phyloP scores from a whole-genome alignment of 1,140 invertebrate genomes.

The Plectus sambesii region DNA sequence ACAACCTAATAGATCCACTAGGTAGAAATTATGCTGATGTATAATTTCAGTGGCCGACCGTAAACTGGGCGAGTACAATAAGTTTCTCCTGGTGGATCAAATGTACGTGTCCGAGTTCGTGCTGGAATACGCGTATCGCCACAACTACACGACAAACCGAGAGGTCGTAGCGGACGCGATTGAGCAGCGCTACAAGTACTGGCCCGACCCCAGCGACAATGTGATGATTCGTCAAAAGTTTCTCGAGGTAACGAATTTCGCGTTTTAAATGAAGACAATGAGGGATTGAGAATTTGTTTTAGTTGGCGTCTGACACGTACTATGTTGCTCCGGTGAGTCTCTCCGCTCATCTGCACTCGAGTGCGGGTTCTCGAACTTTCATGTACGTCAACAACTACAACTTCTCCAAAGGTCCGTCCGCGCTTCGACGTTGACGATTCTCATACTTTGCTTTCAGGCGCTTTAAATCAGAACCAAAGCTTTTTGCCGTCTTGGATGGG shows the following conservation, averaged over 20 bases:
- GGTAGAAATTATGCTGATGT: not conserved
- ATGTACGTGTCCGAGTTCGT: conserved; percentile 32
- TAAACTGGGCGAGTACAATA: conserved; percentile 40
- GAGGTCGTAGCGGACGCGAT: conserved; percentile 44
- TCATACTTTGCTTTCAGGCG: no score
- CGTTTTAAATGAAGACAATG: conserved; percentile 3
- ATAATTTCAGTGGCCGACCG: conserved; percentile 30
- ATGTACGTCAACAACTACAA: conserved; percentile 45
- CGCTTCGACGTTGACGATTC: conserved; percentile 11
- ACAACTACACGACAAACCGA: conserved; percentile 45
- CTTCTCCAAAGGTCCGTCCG: conserved; percentile 30
- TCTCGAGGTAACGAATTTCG: conserved; percentile 26
- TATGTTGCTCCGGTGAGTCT: conserved; percentile 37
- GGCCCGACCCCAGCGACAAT: conserved; percentile 38
- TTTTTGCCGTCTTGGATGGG: conserved; percentile 40
- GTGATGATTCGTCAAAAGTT: conserved; percentile 41
- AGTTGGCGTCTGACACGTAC: conserved; percentile 39
- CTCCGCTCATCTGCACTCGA: conserved; percentile 41
- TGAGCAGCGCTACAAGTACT: conserved; percentile 38
- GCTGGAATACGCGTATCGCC: conserved; percentile 38
- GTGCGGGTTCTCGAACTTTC: conserved; percentile 37
- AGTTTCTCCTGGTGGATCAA: conserved; percentile 36
- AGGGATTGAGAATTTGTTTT: conserved; percentile 10
- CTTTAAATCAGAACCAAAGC: conserved; percentile 7
- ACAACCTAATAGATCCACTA: not conserved